Conservation (phyloP, 2,113 vertebrate genomes). For the Phocoena phocoena region DNA sequence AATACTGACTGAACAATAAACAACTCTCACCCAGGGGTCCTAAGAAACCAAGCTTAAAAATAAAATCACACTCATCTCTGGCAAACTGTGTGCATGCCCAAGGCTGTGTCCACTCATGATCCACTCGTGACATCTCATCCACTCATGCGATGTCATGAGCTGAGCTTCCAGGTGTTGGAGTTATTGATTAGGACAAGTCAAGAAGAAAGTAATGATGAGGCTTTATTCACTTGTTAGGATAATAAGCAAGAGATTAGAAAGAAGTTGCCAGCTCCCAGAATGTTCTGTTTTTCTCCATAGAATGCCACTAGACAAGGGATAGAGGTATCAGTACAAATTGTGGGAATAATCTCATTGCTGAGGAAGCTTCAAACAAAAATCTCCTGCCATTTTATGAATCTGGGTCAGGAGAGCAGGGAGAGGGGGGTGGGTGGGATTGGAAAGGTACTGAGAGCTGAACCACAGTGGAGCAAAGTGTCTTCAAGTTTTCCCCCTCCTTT, state of each 20-base stretch:
- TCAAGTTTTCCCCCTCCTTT: background rate
- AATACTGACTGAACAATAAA: background rate
- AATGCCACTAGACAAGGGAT: background rate
- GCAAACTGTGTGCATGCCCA: background rate
- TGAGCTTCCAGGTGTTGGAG: background rate
- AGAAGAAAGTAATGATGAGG: background rate
- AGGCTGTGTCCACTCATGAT: background rate
- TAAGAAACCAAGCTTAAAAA: background rate
- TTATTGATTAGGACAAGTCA: background rate
- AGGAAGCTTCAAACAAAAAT: background rate
- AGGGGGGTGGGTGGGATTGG: accelerated
- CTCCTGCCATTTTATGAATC: background rate
- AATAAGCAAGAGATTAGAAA: background rate
- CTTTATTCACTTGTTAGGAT: background rate
- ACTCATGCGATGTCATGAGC: no score
- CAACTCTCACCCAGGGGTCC: background rate
- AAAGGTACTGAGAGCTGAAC: background rate
- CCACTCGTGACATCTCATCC: no score
- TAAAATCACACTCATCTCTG: background rate
- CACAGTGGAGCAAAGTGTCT: background rate
- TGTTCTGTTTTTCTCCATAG: background rate
- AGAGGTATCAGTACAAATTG: background rate
- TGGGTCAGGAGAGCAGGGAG: background rate
- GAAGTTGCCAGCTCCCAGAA: background rate
- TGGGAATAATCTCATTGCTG: background rate